Percentiles rank a stretch among this genome's conserved stretches.
phyloP scores from a whole-genome alignment of 2,888 invertebrate genomes.

The Buathra laborator region DNA sequence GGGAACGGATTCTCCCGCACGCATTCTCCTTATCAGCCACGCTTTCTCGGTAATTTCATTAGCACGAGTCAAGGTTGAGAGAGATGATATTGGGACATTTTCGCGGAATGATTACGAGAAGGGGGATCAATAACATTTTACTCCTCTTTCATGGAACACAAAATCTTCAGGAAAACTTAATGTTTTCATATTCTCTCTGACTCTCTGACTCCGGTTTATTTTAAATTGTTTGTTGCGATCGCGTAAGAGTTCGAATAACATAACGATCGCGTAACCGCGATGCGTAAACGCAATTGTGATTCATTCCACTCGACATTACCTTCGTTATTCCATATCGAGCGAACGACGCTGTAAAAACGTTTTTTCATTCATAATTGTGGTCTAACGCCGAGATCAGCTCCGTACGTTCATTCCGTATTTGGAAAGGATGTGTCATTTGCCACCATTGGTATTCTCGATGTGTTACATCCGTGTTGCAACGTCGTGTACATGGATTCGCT shows the following conservation, averaged over 20 bases:
- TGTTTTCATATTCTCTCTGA: no score
- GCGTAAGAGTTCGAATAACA: constrained; percentile 4
- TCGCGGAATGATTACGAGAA: constrained; percentile 35
- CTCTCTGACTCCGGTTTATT: no score
- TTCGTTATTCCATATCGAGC: constrained; percentile 5
- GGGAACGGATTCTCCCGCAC: constrained; percentile 35
- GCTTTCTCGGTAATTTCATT: constrained; percentile 49
- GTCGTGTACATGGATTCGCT: constrained; percentile 65
- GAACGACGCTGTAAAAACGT: constrained; percentile 3
- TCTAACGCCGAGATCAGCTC: constrained; percentile 35
- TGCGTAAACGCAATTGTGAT: constrained; percentile 26
- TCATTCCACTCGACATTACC: constrained; percentile 12
- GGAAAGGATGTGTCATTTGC: constrained; percentile 73
- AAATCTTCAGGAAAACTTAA: background rate
- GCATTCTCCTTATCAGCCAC: constrained; percentile 29
- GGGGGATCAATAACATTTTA: background rate
- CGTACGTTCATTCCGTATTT: constrained; percentile 68
- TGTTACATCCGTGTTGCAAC: constrained; percentile 73
- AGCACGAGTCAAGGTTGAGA: constrained; percentile 32
- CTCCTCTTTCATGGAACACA: background rate
- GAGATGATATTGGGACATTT: constrained; percentile 49
- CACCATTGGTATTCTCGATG: constrained; percentile 71
- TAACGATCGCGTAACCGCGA: constrained; percentile 5
- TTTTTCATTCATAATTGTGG: constrained; percentile 46
- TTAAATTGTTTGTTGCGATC: background rate